These are phyloP conservation scores for Nomada fabriciana DNA, from an alignment of 2,888 invertebrate genomes.

Conservation along the genomic window DNA sequence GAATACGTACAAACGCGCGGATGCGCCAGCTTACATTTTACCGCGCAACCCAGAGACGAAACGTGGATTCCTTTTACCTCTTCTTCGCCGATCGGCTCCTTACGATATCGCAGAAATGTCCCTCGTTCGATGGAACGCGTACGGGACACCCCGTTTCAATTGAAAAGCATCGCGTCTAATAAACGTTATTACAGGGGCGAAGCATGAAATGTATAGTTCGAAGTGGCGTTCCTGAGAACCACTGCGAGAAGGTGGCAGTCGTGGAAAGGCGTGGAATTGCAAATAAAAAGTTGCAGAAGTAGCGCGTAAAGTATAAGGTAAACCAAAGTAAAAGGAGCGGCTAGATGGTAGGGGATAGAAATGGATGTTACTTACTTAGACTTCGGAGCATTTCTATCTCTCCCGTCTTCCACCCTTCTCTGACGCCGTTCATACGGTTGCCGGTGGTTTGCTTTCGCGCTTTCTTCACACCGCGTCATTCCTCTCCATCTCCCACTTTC, in stretches of 20 bases:
- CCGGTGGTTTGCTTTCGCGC: slow-evolving; percentile 41
- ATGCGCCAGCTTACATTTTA: slow-evolving; percentile 28
- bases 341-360: slow-evolving; percentile 71
- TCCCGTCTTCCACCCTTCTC: slow-evolving; percentile 14
- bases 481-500: slow-evolving; percentile 27
- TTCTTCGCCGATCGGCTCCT: background rate
- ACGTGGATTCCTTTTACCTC: background rate
- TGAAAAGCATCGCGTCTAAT: slow-evolving; percentile 25
- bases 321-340: slow-evolving; percentile 76
- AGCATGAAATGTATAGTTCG: slow-evolving; percentile 24
- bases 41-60: background rate
- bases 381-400: slow-evolving; percentile 74
- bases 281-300: slow-evolving; percentile 72
- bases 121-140: background rate
- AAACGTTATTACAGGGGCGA: slow-evolving; percentile 22
- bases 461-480: slow-evolving; percentile 15
- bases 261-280: slow-evolving; percentile 71
- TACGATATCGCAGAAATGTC: slow-evolving; percentile 15
- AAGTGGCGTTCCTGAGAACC: slow-evolving; percentile 45
- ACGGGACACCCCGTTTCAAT: background rate
- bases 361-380: slow-evolving; percentile 82
- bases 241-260: slow-evolving; percentile 58
- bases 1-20: slow-evolving; percentile 34
- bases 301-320: slow-evolving; percentile 76
- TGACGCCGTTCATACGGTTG: slow-evolving; percentile 20